These are phyloP conservation scores for Spinibarbus caldwelli DNA, from an alignment of 2,797 vertebrate species.

Conservation along the genomic window DNA sequence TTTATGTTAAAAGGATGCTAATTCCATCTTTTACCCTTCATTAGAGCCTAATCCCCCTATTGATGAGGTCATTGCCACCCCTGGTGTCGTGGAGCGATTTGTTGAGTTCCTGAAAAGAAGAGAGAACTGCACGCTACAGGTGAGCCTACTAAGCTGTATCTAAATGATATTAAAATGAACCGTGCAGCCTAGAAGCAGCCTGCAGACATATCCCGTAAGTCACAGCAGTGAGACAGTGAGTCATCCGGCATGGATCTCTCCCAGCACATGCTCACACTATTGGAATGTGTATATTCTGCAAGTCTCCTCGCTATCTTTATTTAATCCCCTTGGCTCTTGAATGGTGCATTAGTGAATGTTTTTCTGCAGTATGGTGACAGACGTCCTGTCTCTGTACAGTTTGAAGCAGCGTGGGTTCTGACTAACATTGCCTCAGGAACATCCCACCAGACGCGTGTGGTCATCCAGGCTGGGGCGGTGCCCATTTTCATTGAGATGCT, in stretches of 20 bases:
- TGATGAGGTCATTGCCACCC: slow-evolving; percentile 95
- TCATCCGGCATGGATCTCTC: slow-evolving; percentile 31
- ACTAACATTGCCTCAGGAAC: slow-evolving; percentile 98
- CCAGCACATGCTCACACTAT: slow-evolving; percentile 34
- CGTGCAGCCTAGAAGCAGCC: not conserved
- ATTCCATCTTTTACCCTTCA: not conserved
- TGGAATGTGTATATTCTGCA: slow-evolving; percentile 45
- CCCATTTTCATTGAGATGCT: slow-evolving; percentile 97
- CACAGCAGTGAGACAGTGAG: slow-evolving; percentile 42
- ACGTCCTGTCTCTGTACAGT: slow-evolving; percentile 72
- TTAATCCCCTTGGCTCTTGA: slow-evolving; percentile 17
- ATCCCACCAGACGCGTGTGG: slow-evolving; percentile 93
- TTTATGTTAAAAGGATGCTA: not conserved
- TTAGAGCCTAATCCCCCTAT: slow-evolving; percentile 97
- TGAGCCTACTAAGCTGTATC: slow-evolving; percentile 58
- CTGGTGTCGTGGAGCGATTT: slow-evolving; percentile 93
- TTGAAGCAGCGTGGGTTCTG: slow-evolving; percentile 96
- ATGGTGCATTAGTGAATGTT: slow-evolving; percentile 15
- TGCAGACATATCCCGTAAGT: not conserved
- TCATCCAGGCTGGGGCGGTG: slow-evolving; percentile 95
- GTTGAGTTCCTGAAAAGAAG: slow-evolving; percentile 95
- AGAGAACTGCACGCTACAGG: slow-evolving; percentile 96
- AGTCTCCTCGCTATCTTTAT: slow-evolving; percentile 26
- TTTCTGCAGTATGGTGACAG: not conserved
- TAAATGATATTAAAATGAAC: not conserved